Conservation (phyloP, 2,888 invertebrate genomes). For the Plebejus melissa region DNA sequence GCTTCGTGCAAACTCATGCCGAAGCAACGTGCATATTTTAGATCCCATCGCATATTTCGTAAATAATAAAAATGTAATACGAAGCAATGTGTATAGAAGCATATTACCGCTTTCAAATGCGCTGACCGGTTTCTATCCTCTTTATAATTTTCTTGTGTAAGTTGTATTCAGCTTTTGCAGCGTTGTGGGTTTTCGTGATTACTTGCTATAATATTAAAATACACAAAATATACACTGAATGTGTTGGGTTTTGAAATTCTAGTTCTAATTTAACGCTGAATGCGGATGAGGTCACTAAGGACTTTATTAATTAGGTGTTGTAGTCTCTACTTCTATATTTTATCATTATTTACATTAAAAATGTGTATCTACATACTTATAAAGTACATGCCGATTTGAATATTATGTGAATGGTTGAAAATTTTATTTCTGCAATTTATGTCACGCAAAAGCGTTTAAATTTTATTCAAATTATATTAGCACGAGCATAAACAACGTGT, state of each 20-base stretch:
- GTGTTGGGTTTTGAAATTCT: slow-evolving; percentile 1
- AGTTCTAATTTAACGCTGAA: slow-evolving; percentile 14
- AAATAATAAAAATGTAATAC: slow-evolving; percentile 18
- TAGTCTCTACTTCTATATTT: background rate
- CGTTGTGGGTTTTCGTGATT: slow-evolving; percentile 4
- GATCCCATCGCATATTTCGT: slow-evolving; percentile 6
- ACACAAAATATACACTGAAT: background rate
- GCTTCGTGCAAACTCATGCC: background rate
- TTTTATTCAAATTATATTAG: background rate
- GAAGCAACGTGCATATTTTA: slow-evolving; percentile 9
- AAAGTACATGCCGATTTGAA: background rate
- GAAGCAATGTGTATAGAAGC: background rate
- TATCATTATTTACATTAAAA: no score
- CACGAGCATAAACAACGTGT: background rate
- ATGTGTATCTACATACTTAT: no score
- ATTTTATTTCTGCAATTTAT: background rate
- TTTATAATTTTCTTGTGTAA: slow-evolving; percentile 19
- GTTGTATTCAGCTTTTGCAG: slow-evolving; percentile 7
- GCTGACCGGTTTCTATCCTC: slow-evolving; percentile 15
- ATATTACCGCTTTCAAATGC: slow-evolving; percentile 6
- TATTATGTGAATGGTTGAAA: background rate
- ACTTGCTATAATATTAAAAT: slow-evolving; percentile 17
- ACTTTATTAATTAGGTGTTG: background rate
- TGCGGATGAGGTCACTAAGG: background rate
- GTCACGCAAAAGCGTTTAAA: background rate